Evolutionary conservation across 1,140 invertebrate species (phyloP), one percentile per base, ranked within the genome.

Genomic region (Drosophila bocki): DNA sequence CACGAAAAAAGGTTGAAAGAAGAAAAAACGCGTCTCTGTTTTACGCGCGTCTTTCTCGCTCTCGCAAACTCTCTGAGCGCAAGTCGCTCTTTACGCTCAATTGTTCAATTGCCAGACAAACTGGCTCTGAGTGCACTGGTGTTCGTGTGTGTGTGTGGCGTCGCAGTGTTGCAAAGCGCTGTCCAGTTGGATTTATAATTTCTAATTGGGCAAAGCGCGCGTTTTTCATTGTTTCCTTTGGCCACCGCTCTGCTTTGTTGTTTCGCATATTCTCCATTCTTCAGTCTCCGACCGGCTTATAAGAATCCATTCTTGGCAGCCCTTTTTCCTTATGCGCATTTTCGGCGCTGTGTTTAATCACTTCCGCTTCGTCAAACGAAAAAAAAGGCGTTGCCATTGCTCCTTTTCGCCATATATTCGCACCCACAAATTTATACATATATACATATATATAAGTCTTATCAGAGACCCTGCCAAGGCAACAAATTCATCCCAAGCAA

Each of bases 151-250:
- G 26, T 42, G 56, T 51, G 56, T 70, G 48, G 75, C 60, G 62
- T 53, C 70, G 59, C 59, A 77, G 78, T 84, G 62, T 85, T 78
- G 82, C 69, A 77, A 75, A 83, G 72, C 65, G 54, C 29, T 54
- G 61, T 53, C 69, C 48, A 82, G 67, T 77, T 88, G 80, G 76
- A 72, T 70, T 82, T 72, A 72, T 71, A 75, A 88, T 65, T 84
- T 88, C 85, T 81, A 90, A 90, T 84, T 88, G 85, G 85, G 19
- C 62, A 84, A 77, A 65, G 71, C 70, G 75, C 72, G 75, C 78
- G 51, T 41, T 70, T 84, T 78, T 59, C 41, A 19, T 61, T 63
- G 51, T 7, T 53, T 44, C 59, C 26, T 57, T 37, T 9, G 47
- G 4, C 13, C 15, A 1, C 9, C 1, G 26, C 26, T 32, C 58